Base-by-base conservation (phyloP, 2,797 vertebrate genomes). In the Cirrhinus molitorella region DNA sequence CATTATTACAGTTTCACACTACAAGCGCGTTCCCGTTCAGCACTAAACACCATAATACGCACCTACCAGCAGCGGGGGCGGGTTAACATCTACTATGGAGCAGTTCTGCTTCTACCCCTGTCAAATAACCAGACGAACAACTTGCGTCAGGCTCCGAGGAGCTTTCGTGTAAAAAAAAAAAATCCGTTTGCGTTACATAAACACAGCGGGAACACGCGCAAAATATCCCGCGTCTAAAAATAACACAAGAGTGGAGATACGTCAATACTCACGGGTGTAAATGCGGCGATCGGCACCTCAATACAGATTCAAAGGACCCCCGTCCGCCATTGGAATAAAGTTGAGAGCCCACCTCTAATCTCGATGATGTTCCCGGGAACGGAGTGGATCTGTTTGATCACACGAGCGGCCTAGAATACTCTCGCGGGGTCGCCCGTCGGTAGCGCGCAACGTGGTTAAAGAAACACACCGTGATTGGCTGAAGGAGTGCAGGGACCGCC, bases 101-200 rank as follows among this genome's bases (percentile, higher is more conserved):
- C 68, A 53, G 45, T 21, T 53, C n/a, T 17, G 65, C 31, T 67
- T 55, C 4, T 12, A 14, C 13, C 19, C 28, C 21, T 79, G 61
- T 34, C 28, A 55, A 79, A 51, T 49, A 49, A 79, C 19, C 45
- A 45, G 1, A 47, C 14, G 57, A 78, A 49, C 14, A 80, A 72
- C 53, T 71, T 49, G 68, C 67, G 53, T 72, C n/a, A 19, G 28
- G 40, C 16, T 68, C 5, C 13, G 21, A 59, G 31, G 31, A n/a
- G 43, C n/a, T 53, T 23, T 43, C 43, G 12, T 9, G 8, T 9
- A 21, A 65, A 19, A 37, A n/a, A n/a, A 34, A 63, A 79, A 40
- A 5, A n/a, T 47, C 78, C 16, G 71, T 55, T 72, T 45, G 21
- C 31, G 91, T 94, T 92, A 93, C 91, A 94, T 93, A 93, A 94